Base-by-base conservation (phyloP, 23 tunicate species). In the Aplidium turbinatum region DNA sequence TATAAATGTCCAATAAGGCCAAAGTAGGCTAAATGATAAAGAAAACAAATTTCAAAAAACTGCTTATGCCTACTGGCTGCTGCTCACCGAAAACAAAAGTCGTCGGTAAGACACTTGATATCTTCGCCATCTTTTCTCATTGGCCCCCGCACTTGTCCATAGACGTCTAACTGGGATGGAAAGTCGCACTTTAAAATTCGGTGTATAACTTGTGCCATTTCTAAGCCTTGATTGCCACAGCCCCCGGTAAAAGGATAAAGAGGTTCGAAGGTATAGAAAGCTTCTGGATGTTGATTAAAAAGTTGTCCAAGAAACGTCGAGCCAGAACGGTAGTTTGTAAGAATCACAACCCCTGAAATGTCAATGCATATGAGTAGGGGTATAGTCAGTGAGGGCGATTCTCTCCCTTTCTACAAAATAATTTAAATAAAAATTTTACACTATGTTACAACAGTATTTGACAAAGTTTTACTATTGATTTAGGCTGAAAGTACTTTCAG, bases 251-350 rank as follows among this genome's bases (percentile, higher is more conserved):
- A 91, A 11, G 84, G 83, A 48, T 20, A 79, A 6, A 91, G 76
- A 26, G 97, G 97, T 73, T 91, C 97, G 47, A 91, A 91, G 7
- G 78, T 78, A 63, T 91, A 91, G 38, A 91, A 91, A 11, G 76
- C 86, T 32, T 79, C 91, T 20, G 97, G 82, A 52, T 91, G 97
- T 33, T 91, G 97, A 57, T 91, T 91, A 47, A 91, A 91, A n/a
- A 91, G 76, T 51, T 91, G 78, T 2, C 97, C 97, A 24, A 91
- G 75, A 79, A 91, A 91, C 21, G 97, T 91, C 16, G 97, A 91
- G 18, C 97, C 97, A 4, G 97, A 91, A 24, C 97, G 77, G 58
- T 91, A 91, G 83, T 91, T 91, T 7, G 97, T 91, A 5, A 88
- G 34, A 45, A 88, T 40, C 38, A 88, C 55, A 0, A 88, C 79